phyloP scores from a whole-genome alignment of 1,140 invertebrate genomes.

The Vollenhovia emeryi region DNA sequence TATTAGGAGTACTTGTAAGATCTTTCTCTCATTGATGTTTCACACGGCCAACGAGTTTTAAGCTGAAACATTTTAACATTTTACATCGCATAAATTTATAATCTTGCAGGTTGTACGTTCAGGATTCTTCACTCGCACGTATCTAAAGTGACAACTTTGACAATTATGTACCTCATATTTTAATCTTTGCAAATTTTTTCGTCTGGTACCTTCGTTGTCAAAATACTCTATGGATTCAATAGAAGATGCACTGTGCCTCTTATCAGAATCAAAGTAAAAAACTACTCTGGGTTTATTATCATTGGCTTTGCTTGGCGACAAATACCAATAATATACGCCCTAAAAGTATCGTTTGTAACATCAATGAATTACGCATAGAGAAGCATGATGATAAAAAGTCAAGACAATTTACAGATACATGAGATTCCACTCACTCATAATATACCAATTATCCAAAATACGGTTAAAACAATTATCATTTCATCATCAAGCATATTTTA shows the following conservation, averaged over 20 bases:
- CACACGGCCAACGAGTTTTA: slow-evolving; percentile 68
- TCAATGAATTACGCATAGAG: background rate
- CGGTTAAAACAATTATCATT: slow-evolving; percentile 50
- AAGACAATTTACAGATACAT: background rate
- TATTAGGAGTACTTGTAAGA: background rate
- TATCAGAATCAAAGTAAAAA: slow-evolving; percentile 55
- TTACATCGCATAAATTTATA: background rate
- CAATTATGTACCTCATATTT: slow-evolving; percentile 42
- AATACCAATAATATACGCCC: slow-evolving; percentile 53
- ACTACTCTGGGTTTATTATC: slow-evolving; percentile 44
- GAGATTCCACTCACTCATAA: slow-evolving; percentile 64
- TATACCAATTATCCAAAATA: slow-evolving; percentile 68
- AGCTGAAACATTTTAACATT: slow-evolving; percentile 53
- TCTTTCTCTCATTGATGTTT: slow-evolving; percentile 37
- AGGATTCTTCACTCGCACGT: background rate
- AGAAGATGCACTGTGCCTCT: slow-evolving; percentile 67
- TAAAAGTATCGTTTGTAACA: slow-evolving; percentile 20
- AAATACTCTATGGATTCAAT: slow-evolving; percentile 72
- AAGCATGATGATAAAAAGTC: too few relatives aligned
- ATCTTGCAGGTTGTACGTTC: background rate
- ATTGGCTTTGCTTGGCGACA: background rate
- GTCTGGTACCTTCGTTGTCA: slow-evolving; percentile 62
- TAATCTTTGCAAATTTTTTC: slow-evolving; percentile 23
- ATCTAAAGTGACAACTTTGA: background rate
- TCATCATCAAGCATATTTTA: slow-evolving; percentile 16